These are phyloP conservation scores for Ceraclea dissimilis DNA, from an alignment of 2,888 invertebrate species.

Conservation along the genomic window DNA sequence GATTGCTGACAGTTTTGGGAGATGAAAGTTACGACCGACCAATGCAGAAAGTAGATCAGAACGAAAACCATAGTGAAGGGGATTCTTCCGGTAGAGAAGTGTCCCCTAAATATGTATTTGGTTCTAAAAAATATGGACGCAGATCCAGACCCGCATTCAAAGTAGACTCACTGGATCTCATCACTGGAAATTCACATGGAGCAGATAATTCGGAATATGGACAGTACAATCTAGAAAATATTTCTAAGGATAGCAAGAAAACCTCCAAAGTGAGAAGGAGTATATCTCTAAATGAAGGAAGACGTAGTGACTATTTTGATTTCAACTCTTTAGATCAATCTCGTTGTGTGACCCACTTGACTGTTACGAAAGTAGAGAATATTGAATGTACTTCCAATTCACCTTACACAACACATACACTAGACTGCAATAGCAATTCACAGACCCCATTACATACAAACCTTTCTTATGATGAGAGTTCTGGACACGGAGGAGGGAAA, in stretches of 20 bases:
- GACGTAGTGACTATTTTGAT: background rate
- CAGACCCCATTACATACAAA: background rate
- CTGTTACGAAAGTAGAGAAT: slow-evolving; percentile 9
- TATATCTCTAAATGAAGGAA: slow-evolving; percentile 36
- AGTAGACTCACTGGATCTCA: slow-evolving; percentile 7
- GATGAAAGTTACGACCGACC: slow-evolving; percentile 36
- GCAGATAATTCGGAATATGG: slow-evolving; percentile 13
- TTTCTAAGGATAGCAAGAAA: slow-evolving; percentile 41
- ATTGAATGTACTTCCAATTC: slow-evolving; percentile 9
- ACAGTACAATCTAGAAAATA: slow-evolving; percentile 35
- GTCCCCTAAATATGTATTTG: slow-evolving; percentile 64
- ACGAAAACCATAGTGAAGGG: slow-evolving; percentile 37
- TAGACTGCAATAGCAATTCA: slow-evolving; percentile 26
- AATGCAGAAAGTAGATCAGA: slow-evolving; percentile 27
- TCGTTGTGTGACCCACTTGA: background rate
- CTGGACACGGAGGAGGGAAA: background rate
- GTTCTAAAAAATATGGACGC: slow-evolving; percentile 69
- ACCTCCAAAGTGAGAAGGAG: slow-evolving; percentile 47
- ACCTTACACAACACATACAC: background rate
- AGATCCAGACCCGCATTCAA: slow-evolving; percentile 54
- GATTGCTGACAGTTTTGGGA: slow-evolving; percentile 62
- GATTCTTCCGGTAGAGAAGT: slow-evolving; percentile 62
- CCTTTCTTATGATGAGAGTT: background rate
- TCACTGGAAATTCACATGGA: slow-evolving; percentile 10
- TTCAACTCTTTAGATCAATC: background rate